Evolutionary conservation across 1,140 invertebrate genomes (phyloP).

Genomic region (Diachasma alloeum): DNA sequence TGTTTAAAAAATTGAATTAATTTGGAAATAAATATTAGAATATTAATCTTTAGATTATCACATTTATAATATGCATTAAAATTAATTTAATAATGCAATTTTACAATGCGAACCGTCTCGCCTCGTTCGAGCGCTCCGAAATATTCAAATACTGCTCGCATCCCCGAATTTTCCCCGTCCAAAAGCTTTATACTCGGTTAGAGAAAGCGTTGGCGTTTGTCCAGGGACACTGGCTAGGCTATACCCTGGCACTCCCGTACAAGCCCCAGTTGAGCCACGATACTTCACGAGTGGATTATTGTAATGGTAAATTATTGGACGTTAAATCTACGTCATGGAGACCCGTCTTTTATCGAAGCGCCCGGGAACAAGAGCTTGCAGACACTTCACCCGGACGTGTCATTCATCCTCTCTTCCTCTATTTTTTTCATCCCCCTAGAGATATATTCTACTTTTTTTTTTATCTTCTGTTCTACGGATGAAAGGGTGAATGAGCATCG

Average conservation of each 20-base stretch:
- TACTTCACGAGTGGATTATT: constrained; percentile 14
- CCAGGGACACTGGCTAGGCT: not conserved
- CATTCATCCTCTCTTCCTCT: not conserved
- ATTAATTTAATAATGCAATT: too few species aligned
- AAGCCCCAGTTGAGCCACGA: not conserved
- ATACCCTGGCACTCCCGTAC: not conserved
- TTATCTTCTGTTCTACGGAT: not conserved
- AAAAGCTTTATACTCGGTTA: not conserved
- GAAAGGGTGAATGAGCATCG: not conserved
- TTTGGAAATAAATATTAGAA: too few species aligned
- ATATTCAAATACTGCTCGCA: not conserved
- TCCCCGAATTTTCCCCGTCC: not conserved
- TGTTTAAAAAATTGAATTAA: too few species aligned
- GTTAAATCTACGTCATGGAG: constrained; percentile 7
- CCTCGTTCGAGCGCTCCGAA: not conserved
- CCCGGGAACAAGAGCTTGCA: not conserved
- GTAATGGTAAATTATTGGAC: constrained; percentile 15
- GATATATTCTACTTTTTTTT: not conserved
- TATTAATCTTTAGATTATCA: too few species aligned
- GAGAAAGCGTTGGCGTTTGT: constrained; percentile 8
- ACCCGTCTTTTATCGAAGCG: not conserved
- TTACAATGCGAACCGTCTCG: too few species aligned
- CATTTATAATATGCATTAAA: too few species aligned
- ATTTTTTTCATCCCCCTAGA: not conserved
- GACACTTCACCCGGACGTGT: not conserved